A percentile compares a stretch with the other conserved stretches of the same genome.
These are phyloP conservation scores for Staurois parvus DNA, from an alignment of 2,797 vertebrate species.

Conservation along the genomic window DNA sequence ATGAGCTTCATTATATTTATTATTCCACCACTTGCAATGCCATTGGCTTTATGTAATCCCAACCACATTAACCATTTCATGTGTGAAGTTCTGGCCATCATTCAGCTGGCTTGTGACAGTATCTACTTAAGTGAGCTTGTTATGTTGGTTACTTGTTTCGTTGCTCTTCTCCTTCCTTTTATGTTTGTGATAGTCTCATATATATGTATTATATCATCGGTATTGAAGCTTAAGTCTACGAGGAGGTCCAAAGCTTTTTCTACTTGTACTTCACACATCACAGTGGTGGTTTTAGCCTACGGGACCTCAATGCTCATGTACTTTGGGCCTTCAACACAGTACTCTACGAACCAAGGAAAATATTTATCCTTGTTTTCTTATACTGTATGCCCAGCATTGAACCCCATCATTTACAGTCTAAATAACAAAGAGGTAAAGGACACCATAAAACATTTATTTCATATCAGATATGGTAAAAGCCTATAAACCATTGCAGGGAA, in stretches of 20 bases:
- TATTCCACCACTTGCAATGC: neutral
- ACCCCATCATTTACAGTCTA: neutral
- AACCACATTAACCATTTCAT: conserved; percentile 24
- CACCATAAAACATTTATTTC: neutral
- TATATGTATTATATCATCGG: conserved; percentile 1
- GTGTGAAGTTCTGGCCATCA: conserved; percentile 2
- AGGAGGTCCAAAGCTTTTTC: neutral
- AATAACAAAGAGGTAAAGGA: conserved; percentile 15
- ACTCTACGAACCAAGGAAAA: neutral
- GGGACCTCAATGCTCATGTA: neutral
- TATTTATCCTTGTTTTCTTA: conserved; percentile 12
- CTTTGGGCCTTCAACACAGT: neutral
- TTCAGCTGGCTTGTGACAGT: conserved; percentile 2
- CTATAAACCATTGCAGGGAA: no score
- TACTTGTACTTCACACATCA: neutral
- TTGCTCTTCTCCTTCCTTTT: conserved; percentile 4
- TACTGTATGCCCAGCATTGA: neutral
- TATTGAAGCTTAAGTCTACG: neutral
- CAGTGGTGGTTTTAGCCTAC: conserved; percentile 1
- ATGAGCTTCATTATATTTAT: neutral
- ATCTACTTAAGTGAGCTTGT: neutral
- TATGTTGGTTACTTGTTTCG: neutral
- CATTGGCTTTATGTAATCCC: neutral
- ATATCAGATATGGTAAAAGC: no score
- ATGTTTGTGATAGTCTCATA: neutral